These are phyloP conservation scores for Chiloscyllium punctatum DNA, from an alignment of 2,797 vertebrate species.

Conservation along the genomic window DNA sequence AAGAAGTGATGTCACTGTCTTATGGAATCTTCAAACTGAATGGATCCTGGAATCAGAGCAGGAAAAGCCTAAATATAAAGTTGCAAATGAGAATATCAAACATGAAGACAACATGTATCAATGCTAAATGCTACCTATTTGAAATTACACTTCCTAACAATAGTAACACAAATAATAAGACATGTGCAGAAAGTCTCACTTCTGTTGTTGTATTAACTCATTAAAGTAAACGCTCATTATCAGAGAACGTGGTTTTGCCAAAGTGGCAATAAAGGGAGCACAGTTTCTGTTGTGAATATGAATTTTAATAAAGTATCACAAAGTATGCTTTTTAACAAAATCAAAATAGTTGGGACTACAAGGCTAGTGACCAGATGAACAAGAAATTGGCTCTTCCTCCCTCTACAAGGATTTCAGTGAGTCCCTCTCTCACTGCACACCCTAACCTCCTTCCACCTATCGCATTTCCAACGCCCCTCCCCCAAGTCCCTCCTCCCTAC, in stretches of 20 bases:
- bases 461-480: no score
- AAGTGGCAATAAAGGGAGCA: background rate
- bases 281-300: background rate
- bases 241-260: no score
- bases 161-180: background rate
- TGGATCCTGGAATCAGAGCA: background rate
- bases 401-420: no score
- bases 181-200: background rate
- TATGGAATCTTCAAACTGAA: background rate
- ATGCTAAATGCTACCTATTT: background rate
- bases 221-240: background rate
- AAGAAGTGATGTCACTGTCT: background rate
- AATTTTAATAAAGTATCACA: background rate
- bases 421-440: no score
- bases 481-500: no score
- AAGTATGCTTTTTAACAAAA: no score
- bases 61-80: background rate
- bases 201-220: background rate
- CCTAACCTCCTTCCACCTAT: no score
- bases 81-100: background rate
- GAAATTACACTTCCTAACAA: background rate
- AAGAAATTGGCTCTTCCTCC: no score
- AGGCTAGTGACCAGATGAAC: no score
- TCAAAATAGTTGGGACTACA: no score
- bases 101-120: background rate